These are phyloP conservation scores for Crocidura indochinensis DNA, from an alignment of 2,797 vertebrate species.

Conservation along the genomic window DNA sequence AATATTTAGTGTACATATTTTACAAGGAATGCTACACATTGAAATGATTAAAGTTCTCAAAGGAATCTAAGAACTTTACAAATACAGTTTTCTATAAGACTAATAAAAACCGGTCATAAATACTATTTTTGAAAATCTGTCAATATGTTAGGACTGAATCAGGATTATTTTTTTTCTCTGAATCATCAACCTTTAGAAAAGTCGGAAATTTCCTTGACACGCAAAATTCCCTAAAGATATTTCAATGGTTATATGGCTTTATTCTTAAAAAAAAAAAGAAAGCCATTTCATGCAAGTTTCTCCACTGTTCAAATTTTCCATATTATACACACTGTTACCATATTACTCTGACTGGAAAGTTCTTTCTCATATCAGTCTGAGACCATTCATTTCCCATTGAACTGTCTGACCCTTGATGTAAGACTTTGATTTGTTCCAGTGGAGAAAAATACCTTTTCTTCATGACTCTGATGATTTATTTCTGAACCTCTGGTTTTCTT, in stretches of 20 bases:
- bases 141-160: not conserved
- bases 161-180: not conserved
- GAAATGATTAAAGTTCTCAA: not conserved
- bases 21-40: not conserved
- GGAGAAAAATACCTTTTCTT: not conserved
- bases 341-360: not conserved
- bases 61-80: not conserved
- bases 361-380: not conserved
- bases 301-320: not conserved
- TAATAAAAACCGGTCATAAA: not conserved
- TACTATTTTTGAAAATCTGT: not conserved
- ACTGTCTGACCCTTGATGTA: not conserved
- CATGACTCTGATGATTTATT: not conserved
- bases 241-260: too few species aligned
- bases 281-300: not conserved
- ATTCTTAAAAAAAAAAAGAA: too few species aligned
- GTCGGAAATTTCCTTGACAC: too few species aligned
- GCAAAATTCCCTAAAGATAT: too few species aligned
- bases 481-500: not conserved
- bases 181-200: not conserved
- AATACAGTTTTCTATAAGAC: not conserved
- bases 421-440: not conserved
- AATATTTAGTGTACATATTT: not conserved
- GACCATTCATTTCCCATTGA: not conserved
- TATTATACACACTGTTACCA: not conserved